These are phyloP conservation scores for Clarias macrocephalus DNA, from an alignment of 2,113 vertebrate genomes.

Conservation along the genomic window DNA sequence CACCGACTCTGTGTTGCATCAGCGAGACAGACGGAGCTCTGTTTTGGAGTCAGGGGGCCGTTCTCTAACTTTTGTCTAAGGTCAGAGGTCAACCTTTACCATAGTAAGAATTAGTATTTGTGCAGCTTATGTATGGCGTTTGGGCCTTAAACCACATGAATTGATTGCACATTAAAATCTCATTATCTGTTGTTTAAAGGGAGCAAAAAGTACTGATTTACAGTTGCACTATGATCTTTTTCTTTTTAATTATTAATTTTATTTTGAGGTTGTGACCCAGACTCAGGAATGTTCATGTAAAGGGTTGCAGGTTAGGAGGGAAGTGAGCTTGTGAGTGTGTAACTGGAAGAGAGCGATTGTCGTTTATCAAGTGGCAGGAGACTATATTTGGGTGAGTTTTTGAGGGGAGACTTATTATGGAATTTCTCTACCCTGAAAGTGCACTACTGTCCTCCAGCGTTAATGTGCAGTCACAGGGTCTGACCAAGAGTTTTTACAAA, in stretches of 20 bases:
- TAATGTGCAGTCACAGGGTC: background rate
- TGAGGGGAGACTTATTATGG: background rate
- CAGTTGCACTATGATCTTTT: slow-evolving; percentile 51
- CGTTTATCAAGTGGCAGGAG: background rate
- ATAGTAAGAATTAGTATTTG: slow-evolving; percentile 4
- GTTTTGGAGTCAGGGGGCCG: slow-evolving; percentile 11
- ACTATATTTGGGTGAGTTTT: background rate
- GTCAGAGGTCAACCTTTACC: slow-evolving; percentile 31
- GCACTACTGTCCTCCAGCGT: background rate
- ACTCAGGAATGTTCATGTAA: slow-evolving; percentile 54
- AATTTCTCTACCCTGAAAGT: background rate
- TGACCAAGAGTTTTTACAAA: background rate
- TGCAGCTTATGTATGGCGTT: slow-evolving; percentile 24
- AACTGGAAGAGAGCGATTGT: background rate
- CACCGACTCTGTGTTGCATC: slow-evolving; percentile 27
- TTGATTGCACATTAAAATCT: background rate
- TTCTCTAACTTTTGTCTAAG: slow-evolving; percentile 5
- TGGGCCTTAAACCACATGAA: slow-evolving; percentile 28
- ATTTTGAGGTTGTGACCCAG: slow-evolving; percentile 36
- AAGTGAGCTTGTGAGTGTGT: background rate
- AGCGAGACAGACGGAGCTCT: slow-evolving; percentile 11
- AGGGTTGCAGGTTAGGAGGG: slow-evolving; percentile 3
- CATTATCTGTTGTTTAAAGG: slow-evolving; percentile 18
- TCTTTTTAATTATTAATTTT: background rate
- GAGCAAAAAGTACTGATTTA: slow-evolving; percentile 29